Percentiles rank a stretch among this genome's conserved stretches.
phyloP scores from a whole-genome alignment of 2,113 vertebrate genomes.

The Paratilapia polleni region DNA sequence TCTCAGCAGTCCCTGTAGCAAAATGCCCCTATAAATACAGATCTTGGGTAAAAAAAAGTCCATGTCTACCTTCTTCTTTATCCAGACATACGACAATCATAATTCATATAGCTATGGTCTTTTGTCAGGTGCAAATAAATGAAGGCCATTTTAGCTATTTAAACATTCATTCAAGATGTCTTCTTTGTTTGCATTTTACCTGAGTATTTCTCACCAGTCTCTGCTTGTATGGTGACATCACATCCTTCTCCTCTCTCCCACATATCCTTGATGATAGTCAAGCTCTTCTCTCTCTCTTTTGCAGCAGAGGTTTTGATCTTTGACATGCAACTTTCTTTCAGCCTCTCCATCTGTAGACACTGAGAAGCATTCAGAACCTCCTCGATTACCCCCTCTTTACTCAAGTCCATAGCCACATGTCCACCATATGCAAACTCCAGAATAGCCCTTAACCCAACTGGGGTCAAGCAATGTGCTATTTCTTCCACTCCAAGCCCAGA shows the following conservation, averaged over 20 bases:
- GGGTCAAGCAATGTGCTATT: neutral
- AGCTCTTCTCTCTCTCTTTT: constrained; percentile 18
- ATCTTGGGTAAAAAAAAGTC: neutral
- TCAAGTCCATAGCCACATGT: neutral
- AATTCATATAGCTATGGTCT: neutral
- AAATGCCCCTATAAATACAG: neutral
- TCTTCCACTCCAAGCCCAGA: neutral
- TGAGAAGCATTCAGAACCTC: constrained; percentile 15
- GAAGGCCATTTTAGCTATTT: neutral
- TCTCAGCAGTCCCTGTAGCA: neutral
- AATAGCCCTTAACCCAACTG: constrained; percentile 13
- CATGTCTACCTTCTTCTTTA: neutral
- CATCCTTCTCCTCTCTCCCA: constrained; percentile 20
- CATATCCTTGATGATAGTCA: constrained; percentile 16
- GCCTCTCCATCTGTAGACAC: constrained; percentile 10
- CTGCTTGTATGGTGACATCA: constrained; percentile 34
- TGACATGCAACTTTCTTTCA: neutral
- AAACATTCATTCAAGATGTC: neutral
- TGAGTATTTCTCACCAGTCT: constrained; percentile 18
- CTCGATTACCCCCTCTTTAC: neutral
- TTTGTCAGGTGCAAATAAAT: no score
- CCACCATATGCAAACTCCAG: constrained; percentile 36
- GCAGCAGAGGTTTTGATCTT: neutral
- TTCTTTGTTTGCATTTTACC: neutral
- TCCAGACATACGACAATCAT: neutral